Conservation (phyloP, 2,113 vertebrate species). For the Equus przewalskii region DNA sequence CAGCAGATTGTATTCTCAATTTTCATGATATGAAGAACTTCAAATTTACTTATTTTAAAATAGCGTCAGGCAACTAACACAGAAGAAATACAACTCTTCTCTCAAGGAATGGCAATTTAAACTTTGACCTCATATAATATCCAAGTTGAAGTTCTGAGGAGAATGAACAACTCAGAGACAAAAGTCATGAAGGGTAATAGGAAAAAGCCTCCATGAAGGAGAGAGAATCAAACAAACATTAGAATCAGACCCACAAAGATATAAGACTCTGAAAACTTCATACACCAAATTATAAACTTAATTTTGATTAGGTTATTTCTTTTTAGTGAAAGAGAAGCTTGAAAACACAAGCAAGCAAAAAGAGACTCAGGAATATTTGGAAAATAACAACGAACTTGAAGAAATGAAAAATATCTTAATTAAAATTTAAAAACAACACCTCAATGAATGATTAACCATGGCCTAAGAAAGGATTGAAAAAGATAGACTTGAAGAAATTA, state of each 20-base stretch:
- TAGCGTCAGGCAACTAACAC: not conserved
- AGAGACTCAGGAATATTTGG: not conserved
- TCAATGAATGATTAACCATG: not conserved
- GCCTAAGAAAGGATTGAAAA: not conserved
- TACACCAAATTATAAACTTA: not conserved
- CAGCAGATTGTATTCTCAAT: not conserved
- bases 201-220: not conserved
- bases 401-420: not conserved
- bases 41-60: slow-evolving; percentile 38
- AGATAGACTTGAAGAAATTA: not conserved
- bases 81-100: not conserved
- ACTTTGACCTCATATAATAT: not conserved
- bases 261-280: not conserved
- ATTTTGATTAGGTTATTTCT: not conserved
- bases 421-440: not conserved
- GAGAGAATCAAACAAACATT: not conserved
- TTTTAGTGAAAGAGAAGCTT: not conserved
- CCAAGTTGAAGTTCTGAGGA: not conserved
- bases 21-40: not conserved
- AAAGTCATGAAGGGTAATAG: not conserved
- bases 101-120: not conserved
- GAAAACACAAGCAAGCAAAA: not conserved
- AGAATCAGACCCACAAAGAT: not conserved
- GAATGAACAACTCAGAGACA: not conserved
- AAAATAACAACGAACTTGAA: not conserved